phyloP scores from a whole-genome alignment of 1,140 invertebrate species.

The Penaeus vannamei region DNA sequence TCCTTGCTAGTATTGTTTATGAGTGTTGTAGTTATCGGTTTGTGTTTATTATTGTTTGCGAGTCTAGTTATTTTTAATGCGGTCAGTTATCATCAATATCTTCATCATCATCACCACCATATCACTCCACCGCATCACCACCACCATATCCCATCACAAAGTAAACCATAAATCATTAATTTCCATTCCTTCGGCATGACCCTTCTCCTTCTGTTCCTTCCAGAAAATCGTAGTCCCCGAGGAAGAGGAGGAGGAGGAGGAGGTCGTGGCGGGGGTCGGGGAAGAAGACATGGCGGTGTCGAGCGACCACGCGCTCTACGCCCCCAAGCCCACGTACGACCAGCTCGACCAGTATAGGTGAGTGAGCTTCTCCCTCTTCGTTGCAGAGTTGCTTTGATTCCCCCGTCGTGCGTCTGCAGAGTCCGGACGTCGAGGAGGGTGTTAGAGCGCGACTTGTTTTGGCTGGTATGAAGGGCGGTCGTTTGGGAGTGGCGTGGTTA shows the following conservation, averaged over 20 bases:
- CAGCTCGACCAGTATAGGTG: conserved; percentile 60
- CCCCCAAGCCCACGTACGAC: conserved; percentile 57
- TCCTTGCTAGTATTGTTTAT: too few relatives aligned
- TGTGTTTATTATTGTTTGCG: too few relatives aligned
- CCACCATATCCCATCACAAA: background rate
- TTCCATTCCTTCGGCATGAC: background rate
- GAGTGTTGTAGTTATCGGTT: too few relatives aligned
- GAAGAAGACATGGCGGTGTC: conserved; percentile 34
- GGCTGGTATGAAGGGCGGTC: too few relatives aligned
- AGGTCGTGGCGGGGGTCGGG: background rate
- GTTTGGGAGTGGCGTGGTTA: too few relatives aligned
- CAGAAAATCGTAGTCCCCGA: background rate
- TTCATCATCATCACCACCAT: too few relatives aligned
- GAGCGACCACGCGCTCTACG: conserved; percentile 53
- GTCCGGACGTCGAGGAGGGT: too few relatives aligned
- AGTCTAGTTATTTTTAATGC: too few relatives aligned
- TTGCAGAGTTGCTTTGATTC: too few relatives aligned
- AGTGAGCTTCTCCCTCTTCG: background rate
- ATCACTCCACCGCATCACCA: too few relatives aligned
- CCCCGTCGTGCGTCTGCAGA: background rate
- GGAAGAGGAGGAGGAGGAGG: conserved; percentile 5
- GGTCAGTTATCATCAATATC: too few relatives aligned
- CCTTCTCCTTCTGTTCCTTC: background rate
- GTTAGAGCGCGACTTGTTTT: too few relatives aligned
- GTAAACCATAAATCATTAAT: background rate